Conservation (phyloP, 1,140 invertebrate genomes). For the Zaprionus ghesquierei region DNA sequence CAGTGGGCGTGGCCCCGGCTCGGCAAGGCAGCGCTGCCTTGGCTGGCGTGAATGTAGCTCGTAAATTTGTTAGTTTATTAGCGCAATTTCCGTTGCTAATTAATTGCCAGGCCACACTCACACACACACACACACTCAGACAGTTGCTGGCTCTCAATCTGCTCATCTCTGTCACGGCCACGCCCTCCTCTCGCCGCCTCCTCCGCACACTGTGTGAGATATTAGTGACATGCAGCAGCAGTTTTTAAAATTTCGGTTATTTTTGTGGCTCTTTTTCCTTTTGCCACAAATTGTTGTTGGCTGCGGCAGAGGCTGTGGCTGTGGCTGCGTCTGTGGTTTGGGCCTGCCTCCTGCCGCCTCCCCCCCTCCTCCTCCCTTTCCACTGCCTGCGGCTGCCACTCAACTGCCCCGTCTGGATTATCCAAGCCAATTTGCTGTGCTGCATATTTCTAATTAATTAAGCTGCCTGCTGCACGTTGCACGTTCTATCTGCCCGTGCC, state of each 20-base stretch:
- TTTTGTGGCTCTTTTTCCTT: slow-evolving; percentile 11
- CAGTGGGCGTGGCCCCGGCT: slow-evolving; percentile 11
- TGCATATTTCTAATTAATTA: slow-evolving; percentile 76
- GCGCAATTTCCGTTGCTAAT: slow-evolving; percentile 81
- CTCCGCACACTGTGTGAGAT: slow-evolving; percentile 25
- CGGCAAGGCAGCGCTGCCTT: slow-evolving; percentile 9
- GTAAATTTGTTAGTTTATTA: slow-evolving; percentile 82
- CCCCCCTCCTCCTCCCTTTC: not conserved
- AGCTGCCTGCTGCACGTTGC: slow-evolving; percentile 51
- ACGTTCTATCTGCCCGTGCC: slow-evolving; percentile 15
- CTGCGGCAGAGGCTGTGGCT: not conserved
- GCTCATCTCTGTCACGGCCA: slow-evolving; percentile 1
- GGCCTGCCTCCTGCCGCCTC: not conserved
- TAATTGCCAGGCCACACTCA: slow-evolving; percentile 74
- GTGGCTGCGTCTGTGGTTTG: not conserved
- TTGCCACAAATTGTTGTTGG: slow-evolving; percentile 1
- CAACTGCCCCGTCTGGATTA: slow-evolving; percentile 37
- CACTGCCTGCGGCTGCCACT: slow-evolving; percentile 19
- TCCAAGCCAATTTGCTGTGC: slow-evolving; percentile 60
- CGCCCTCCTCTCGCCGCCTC: not conserved
- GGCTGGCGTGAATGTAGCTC: slow-evolving; percentile 73
- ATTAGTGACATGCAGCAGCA: slow-evolving; percentile 74
- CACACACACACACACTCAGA: slow-evolving; percentile 25
- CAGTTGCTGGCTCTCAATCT: slow-evolving; percentile 14
- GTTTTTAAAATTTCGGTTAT: slow-evolving; percentile 63